Conservation (phyloP, 2,113 vertebrate genomes). For the Catagonus wagneri region DNA sequence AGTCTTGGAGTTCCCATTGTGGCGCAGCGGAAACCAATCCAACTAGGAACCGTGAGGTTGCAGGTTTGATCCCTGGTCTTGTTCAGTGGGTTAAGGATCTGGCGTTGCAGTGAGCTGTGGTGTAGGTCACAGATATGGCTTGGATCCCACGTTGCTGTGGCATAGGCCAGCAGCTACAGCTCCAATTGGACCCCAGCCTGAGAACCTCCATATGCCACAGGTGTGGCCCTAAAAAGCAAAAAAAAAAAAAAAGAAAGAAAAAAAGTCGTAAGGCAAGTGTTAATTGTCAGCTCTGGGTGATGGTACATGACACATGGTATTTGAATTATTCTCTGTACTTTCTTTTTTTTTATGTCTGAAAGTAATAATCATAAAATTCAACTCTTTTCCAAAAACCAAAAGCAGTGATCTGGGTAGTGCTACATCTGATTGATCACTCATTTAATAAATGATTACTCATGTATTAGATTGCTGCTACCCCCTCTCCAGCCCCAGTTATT, state of each 20-base stretch:
- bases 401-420: not conserved
- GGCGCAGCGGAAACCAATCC: too few relatives aligned
- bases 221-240: too few relatives aligned
- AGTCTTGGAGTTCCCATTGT: not conserved
- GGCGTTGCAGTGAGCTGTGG: too few relatives aligned
- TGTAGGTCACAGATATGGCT: too few relatives aligned
- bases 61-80: too few relatives aligned
- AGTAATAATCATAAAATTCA: not conserved
- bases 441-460: not conserved
- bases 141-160: too few relatives aligned
- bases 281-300: not conserved
- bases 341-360: not conserved
- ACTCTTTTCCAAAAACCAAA: not conserved
- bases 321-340: constrained; percentile 25
- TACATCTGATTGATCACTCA: not conserved
- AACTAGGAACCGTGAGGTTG: too few relatives aligned
- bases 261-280: not conserved
- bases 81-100: too few relatives aligned
- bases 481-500: not conserved
- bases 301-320: not conserved
- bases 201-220: too few relatives aligned
- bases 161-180: too few relatives aligned
- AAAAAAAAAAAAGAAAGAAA: not conserved
- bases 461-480: not conserved
- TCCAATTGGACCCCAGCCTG: too few relatives aligned